Percentiles rank a stretch among this genome's conserved stretches.
Conservation (phyloP, 2,797 vertebrate genomes). For the Falco naumanni region DNA sequence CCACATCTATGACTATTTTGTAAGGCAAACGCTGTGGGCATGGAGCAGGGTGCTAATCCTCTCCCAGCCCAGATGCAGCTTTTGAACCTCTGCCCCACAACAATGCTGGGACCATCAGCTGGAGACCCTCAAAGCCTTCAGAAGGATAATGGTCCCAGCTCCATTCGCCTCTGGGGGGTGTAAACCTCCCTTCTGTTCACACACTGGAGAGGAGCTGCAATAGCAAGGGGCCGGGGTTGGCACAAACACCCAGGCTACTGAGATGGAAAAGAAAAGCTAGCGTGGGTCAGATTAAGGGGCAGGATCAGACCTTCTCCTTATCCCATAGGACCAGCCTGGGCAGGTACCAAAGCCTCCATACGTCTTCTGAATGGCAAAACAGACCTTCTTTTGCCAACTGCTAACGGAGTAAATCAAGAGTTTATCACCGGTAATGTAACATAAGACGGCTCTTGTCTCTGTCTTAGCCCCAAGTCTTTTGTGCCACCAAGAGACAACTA, state of each 20-base stretch:
- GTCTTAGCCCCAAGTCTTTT: neutral
- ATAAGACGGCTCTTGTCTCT: neutral
- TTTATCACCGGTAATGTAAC: neutral
- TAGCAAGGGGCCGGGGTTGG: neutral
- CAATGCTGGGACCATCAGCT: neutral
- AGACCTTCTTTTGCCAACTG: neutral
- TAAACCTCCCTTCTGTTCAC: neutral
- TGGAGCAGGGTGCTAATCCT: neutral
- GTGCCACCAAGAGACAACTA: neutral
- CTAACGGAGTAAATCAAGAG: neutral
- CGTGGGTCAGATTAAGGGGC: neutral
- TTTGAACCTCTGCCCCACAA: neutral
- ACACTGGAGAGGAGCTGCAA: neutral
- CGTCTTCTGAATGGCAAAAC: neutral
- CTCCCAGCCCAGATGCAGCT: neutral
- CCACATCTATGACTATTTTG: neutral
- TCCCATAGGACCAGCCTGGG: neutral
- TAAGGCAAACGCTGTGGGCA: neutral
- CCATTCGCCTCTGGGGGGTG: neutral
- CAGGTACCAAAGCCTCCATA: neutral
- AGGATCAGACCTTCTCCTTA: neutral
- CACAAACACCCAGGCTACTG: neutral
- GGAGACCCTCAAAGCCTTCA: neutral
- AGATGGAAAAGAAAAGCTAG: neutral
- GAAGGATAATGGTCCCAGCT: neutral